These are phyloP conservation scores for Epinotia demarniana DNA, from an alignment of 2,888 invertebrate genomes.

Conservation along the genomic window DNA sequence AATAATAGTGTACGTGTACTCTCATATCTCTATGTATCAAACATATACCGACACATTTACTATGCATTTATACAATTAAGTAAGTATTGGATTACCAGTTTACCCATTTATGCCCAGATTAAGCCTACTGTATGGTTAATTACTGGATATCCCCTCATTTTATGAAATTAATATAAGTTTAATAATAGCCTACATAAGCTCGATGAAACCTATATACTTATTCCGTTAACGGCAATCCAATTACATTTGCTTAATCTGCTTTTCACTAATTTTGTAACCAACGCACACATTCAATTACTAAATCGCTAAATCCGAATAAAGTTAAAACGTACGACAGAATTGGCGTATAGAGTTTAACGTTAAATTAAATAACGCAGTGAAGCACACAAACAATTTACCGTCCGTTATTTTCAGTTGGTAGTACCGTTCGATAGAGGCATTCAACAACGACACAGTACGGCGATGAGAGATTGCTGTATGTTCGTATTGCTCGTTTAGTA, in stretches of 20 bases:
- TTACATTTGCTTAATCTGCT: slow-evolving; percentile 4
- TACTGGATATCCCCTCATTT: neutral
- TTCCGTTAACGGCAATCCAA: neutral
- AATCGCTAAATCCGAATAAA: neutral
- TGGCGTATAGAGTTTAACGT: neutral
- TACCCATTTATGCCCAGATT: too few relatives aligned
- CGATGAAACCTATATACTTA: neutral
- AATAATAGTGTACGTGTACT: neutral
- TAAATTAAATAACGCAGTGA: neutral
- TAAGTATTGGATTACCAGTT: neutral
- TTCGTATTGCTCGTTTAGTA: neutral
- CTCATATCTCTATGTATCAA: neutral
- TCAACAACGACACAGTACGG: neutral
- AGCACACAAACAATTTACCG: neutral
- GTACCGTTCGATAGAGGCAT: neutral
- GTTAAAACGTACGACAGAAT: slow-evolving; percentile 1
- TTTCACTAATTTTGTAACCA: slow-evolving; percentile 17
- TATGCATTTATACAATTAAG: neutral
- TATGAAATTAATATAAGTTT: slow-evolving; percentile 27
- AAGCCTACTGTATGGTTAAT: too few relatives aligned
- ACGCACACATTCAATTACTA: slow-evolving; percentile 10
- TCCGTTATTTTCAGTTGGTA: neutral
- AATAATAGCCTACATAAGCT: neutral
- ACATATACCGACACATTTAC: neutral
- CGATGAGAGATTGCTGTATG: neutral